phyloP scores from a whole-genome alignment of 2,888 invertebrate species.

The Zygaena filipendulae region DNA sequence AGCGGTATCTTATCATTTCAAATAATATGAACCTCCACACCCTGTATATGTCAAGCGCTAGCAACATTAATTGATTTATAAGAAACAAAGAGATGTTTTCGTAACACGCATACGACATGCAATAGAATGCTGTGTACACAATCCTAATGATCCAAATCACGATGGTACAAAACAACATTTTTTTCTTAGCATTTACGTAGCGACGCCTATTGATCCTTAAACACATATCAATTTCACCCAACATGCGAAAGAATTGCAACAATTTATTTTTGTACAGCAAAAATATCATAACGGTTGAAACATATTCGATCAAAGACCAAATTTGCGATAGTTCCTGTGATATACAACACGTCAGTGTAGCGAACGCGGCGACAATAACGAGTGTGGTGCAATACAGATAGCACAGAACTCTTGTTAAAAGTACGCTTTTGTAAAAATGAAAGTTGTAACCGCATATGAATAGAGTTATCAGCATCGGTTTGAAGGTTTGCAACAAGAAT shows the following conservation, averaged over 20 bases:
- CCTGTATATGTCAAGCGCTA: slow-evolving; percentile 43
- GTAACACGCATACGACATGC: slow-evolving; percentile 26
- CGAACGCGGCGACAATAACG: slow-evolving; percentile 21
- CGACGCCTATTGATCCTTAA: slow-evolving; percentile 31
- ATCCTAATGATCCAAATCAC: slow-evolving; percentile 31
- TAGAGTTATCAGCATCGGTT: slow-evolving; percentile 28
- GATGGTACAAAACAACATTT: slow-evolving; percentile 22
- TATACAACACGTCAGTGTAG: slow-evolving; percentile 30
- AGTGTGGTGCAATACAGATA: slow-evolving; percentile 31
- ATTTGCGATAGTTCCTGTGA: slow-evolving; percentile 24
- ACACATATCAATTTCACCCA: slow-evolving; percentile 30
- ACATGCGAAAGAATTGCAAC: slow-evolving; percentile 24
- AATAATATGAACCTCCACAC: slow-evolving; percentile 46
- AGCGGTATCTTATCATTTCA: slow-evolving; percentile 36
- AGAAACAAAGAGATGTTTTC: slow-evolving; percentile 22
- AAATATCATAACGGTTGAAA: slow-evolving; percentile 26
- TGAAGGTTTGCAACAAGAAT: no score
- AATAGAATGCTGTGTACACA: slow-evolving; percentile 29
- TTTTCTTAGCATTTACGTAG: slow-evolving; percentile 23
- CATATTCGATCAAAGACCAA: slow-evolving; percentile 42
- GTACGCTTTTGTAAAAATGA: slow-evolving; percentile 25
- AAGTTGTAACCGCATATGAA: slow-evolving; percentile 43
- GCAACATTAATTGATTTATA: slow-evolving; percentile 31
- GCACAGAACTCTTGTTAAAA: slow-evolving; percentile 18
- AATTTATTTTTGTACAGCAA: slow-evolving; percentile 29